Evolutionary conservation across 2,113 vertebrate species (phyloP).

Genomic region (Anarhynchus alexandrinus): DNA sequence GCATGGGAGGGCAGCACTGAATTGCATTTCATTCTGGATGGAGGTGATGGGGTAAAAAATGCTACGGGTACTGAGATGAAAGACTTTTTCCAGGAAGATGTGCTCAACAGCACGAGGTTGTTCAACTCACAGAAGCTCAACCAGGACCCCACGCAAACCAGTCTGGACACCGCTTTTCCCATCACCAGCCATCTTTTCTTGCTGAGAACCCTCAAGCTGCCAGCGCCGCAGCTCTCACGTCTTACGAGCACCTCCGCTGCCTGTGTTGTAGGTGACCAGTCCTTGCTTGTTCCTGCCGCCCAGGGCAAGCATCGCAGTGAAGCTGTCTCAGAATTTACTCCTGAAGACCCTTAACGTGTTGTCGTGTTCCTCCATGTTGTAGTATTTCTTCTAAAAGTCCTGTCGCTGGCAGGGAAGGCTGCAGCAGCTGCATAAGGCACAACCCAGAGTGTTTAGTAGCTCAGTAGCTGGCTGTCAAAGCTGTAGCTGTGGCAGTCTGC

Average conservation of each 20-base stretch:
- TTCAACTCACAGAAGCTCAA: not conserved
- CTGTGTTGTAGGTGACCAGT: too few species aligned
- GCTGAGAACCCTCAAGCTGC: not conserved
- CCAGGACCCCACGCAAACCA: not conserved
- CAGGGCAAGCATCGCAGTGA: not conserved
- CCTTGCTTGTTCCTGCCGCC: not conserved
- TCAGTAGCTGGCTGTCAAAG: not conserved
- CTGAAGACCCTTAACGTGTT: not conserved
- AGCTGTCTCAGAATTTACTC: not conserved
- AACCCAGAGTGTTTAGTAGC: not conserved
- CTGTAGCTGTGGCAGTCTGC: not conserved
- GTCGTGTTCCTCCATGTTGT: not conserved
- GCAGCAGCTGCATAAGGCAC: not conserved
- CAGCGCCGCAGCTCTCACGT: not conserved
- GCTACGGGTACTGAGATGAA: not conserved
- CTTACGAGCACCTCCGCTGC: fast-evolving
- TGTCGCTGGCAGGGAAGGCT: not conserved
- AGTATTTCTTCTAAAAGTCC: not conserved
- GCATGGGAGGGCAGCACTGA: not conserved
- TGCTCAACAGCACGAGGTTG: not conserved
- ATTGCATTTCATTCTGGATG: not conserved
- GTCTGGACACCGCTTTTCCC: not conserved
- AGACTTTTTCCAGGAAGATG: not conserved
- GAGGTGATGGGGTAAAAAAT: not conserved
- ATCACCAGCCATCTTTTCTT: not conserved